phyloP scores from a whole-genome alignment of 2,113 vertebrate genomes.

The Thryonomys swinderianus region DNA sequence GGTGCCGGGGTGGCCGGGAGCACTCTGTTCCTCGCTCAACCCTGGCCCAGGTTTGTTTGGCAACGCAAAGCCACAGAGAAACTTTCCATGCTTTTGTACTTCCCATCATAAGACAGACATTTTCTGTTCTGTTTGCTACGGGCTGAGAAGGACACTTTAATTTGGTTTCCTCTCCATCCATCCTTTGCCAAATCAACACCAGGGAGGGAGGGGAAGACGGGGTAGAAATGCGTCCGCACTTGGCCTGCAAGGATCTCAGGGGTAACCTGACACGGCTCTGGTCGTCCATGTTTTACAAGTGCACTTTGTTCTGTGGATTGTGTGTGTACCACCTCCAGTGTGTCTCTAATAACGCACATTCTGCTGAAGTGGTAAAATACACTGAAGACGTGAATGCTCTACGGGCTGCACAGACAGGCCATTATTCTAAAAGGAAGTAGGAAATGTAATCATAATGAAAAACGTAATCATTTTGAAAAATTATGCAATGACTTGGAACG shows the following conservation, averaged over 20 bases:
- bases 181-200: constrained; percentile 48
- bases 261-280: constrained; percentile 76
- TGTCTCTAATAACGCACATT: constrained; percentile 88
- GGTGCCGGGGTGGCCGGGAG: not conserved
- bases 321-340: constrained; percentile 86
- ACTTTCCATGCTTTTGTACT: constrained; percentile 78
- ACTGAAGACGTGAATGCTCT: constrained; percentile 82
- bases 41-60: constrained; percentile 67
- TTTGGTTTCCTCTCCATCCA: constrained; percentile 75
- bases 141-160: constrained; percentile 75
- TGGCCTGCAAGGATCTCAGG: constrained; percentile 80
- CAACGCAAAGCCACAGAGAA: constrained; percentile 73
- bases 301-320: constrained; percentile 83
- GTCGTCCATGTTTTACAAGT: constrained; percentile 84
- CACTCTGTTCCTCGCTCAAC: constrained; percentile 66
- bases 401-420: constrained; percentile 82
- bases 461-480: constrained; percentile 91
- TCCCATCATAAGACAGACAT: constrained; percentile 69
- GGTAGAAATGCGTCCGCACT: constrained; percentile 54
- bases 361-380: constrained; percentile 85
- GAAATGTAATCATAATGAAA: constrained; percentile 89
- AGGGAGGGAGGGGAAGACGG: not conserved
- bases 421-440: constrained; percentile 88
- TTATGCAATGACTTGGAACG: constrained; percentile 89
- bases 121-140: constrained; percentile 79